Percentiles rank a stretch among this genome's conserved stretches.
These are phyloP conservation scores for Epinephelus coioides DNA, from an alignment of 2,797 vertebrate species.

Conservation along the genomic window DNA sequence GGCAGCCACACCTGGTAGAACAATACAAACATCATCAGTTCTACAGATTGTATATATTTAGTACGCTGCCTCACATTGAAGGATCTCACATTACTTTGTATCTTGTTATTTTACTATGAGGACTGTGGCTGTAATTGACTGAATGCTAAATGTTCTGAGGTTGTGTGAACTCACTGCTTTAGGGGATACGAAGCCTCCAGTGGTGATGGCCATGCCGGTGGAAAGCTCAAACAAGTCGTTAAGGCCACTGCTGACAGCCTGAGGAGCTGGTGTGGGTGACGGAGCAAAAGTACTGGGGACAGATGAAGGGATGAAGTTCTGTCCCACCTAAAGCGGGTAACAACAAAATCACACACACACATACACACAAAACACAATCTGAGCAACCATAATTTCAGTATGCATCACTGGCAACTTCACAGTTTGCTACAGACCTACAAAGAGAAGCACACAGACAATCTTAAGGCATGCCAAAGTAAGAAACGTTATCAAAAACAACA, in stretches of 20 bases:
- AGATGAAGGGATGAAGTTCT: slow-evolving; percentile 96
- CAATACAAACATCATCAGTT: background rate
- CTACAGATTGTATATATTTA: background rate
- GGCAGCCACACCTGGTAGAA: slow-evolving; percentile 93
- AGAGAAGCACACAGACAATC: slow-evolving; percentile 1
- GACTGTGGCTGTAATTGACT: background rate
- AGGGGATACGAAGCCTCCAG: slow-evolving; percentile 90
- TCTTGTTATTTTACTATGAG: background rate
- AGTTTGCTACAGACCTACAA: slow-evolving; percentile 12
- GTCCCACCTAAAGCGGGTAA: slow-evolving; percentile 89
- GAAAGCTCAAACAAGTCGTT: slow-evolving; percentile 98
- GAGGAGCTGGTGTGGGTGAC: slow-evolving; percentile 95
- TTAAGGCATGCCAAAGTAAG: slow-evolving; percentile 27
- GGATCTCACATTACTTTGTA: background rate
- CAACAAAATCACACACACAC: slow-evolving; percentile 13
- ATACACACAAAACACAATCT: slow-evolving; percentile 22
- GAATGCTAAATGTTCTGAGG: background rate
- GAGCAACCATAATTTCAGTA: background rate
- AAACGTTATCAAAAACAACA: background rate
- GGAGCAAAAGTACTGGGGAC: slow-evolving; percentile 97
- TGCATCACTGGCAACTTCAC: background rate
- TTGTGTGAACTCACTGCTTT: slow-evolving; percentile 91
- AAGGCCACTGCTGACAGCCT: slow-evolving; percentile 93
- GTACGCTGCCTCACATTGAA: background rate
- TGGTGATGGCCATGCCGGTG: slow-evolving; percentile 93